A percentile compares a stretch with the other conserved stretches of the same genome.
phyloP scores from a whole-genome alignment of 2,113 vertebrate species.

The Carassius gibelio region DNA sequence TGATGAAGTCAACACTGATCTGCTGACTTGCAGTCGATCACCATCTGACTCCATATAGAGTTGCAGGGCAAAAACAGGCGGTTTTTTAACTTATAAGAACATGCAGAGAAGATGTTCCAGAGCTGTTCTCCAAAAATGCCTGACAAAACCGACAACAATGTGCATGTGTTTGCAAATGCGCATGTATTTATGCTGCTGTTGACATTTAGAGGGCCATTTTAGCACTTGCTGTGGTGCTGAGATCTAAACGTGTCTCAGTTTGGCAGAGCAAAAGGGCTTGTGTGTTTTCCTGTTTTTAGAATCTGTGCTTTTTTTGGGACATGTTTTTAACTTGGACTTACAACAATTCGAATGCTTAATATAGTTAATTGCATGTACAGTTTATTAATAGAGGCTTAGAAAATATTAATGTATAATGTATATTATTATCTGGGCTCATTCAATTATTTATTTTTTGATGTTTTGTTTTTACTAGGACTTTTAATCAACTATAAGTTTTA shows the following conservation, averaged over 20 bases:
- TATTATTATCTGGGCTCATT: not conserved
- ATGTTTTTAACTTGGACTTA: not conserved
- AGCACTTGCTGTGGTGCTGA: slow-evolving; percentile 15
- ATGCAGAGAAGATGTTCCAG: not conserved
- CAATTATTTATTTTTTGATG: no score
- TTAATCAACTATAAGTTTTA: not conserved
- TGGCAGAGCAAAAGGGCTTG: slow-evolving; percentile 20
- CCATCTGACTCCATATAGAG: not conserved
- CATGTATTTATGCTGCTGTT: slow-evolving; percentile 27
- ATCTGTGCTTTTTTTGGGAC: not conserved
- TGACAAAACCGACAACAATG: slow-evolving; percentile 27
- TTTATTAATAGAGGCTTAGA: not conserved
- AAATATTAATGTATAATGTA: no score
- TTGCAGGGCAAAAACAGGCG: not conserved
- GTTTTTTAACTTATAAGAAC: slow-evolving; percentile 19
- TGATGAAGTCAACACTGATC: slow-evolving; percentile 35
- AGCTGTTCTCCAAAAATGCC: not conserved
- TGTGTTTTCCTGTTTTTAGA: not conserved
- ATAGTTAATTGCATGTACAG: not conserved
- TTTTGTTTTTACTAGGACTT: not conserved
- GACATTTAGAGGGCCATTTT: slow-evolving; percentile 39
- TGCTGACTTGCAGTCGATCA: slow-evolving; percentile 11
- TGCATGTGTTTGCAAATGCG: slow-evolving; percentile 37
- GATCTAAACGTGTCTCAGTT: slow-evolving; percentile 23
- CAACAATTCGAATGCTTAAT: no score